Evolutionary conservation across 2,888 invertebrate genomes (phyloP), one percentile per base, ranked within the genome.

Genomic region (Sarcophaga carnaria): DNA sequence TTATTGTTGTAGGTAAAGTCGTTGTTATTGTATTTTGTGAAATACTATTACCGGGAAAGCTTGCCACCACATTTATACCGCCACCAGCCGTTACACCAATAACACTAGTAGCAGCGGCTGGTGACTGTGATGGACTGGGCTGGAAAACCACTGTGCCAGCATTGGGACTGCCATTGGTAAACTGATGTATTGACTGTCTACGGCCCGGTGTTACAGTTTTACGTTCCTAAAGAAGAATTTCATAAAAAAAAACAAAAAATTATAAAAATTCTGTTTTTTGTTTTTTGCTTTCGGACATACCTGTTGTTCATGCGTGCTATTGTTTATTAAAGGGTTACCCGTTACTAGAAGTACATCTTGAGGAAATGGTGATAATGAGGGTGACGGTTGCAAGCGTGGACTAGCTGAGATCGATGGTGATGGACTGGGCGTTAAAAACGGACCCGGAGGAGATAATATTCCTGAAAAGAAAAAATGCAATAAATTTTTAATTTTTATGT

Each of bases 381-480:
- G 94, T 89, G 94, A 94, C 89, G 94, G 93, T 90, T 93, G 94
- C 89, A 94, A 91, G 89, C 94, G 92, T 89, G 94, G 94, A 91
- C 94, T 94, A 91, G 93, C 94, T 91, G 94, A 93, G 90, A 94
- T 93, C 90, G 93, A 94, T 91, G 93, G 93, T 90, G 93, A 94
- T 91, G 94, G 94, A 91, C 94, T 94, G 91, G 94, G 94, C 91
- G 94, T 94, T 91, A 94, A 92, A 93, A 94, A 94, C 91, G 94
- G 93, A 92, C 94, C 94, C 93, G 93, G 94, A 93, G 93, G 94
- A 93, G 92, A 94, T 91, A 93, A 93, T 93, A 93, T 93, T 94
- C 94, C 92, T 92, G 89, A 54, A 91, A 76, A 78, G 80, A 45
- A 72, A 75, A 78, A 79, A 70, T 45, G 6, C 37, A 37, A 37